Conservation (phyloP, 2,113 vertebrate species). For the Geococcyx californianus region DNA sequence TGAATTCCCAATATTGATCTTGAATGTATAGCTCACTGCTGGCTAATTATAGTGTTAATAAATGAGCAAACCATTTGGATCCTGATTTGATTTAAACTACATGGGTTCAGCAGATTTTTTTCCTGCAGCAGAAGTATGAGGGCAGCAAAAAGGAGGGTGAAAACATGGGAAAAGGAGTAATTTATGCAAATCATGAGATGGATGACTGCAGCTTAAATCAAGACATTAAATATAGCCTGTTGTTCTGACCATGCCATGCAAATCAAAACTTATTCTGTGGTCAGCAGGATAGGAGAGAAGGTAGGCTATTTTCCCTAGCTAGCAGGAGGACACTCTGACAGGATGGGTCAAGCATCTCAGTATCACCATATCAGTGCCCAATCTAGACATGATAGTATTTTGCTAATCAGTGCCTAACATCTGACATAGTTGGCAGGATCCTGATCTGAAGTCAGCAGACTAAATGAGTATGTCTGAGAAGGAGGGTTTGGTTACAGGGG, state of each 20-base stretch:
- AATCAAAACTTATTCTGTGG: too few relatives aligned
- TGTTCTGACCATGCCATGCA: too few relatives aligned
- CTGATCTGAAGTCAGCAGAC: neutral
- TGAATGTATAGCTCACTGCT: too few relatives aligned
- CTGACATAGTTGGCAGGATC: neutral
- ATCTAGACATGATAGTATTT: neutral
- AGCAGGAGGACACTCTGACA: neutral
- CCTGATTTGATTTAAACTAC: neutral
- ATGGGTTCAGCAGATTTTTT: neutral
- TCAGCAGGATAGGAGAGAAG: neutral
- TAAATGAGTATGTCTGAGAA: neutral
- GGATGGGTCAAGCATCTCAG: neutral
- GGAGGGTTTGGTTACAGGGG: neutral
- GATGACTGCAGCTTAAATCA: neutral
- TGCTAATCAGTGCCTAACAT: neutral
- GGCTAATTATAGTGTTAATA: too few relatives aligned
- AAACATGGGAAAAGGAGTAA: neutral
- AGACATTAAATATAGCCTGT: neutral
- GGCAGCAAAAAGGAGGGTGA: neutral
- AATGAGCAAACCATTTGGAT: neutral
- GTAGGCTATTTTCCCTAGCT: neutral
- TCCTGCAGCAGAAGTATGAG: neutral
- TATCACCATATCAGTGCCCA: neutral
- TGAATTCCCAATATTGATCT: too few relatives aligned
- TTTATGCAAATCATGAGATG: neutral